These are phyloP conservation scores for Drosophila gunungcola DNA, from an alignment of 1,140 invertebrate genomes.

Conservation along the genomic window DNA sequence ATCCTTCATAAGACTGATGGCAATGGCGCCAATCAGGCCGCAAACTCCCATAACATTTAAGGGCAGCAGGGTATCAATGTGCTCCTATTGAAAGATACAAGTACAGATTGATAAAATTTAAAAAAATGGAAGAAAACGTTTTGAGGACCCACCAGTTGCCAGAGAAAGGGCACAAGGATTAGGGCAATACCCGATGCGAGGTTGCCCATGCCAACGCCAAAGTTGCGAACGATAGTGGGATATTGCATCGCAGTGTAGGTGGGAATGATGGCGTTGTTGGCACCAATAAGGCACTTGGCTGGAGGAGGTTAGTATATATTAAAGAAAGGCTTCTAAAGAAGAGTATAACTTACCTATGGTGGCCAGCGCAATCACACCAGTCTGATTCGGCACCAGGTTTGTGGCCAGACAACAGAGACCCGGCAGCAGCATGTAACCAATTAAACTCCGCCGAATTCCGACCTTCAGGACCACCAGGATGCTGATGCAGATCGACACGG, in stretches of 20 bases:
- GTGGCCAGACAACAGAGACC: slow-evolving; percentile 88
- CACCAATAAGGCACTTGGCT: slow-evolving; percentile 89
- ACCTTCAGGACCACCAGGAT: slow-evolving; percentile 89
- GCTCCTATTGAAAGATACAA: slow-evolving; percentile 54
- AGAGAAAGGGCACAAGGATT: slow-evolving; percentile 89
- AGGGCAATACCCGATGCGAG: slow-evolving; percentile 89
- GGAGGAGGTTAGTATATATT: not conserved
- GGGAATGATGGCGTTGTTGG: slow-evolving; percentile 89
- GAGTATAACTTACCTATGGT: slow-evolving; percentile 85
- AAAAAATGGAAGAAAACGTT: not conserved
- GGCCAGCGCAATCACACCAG: slow-evolving; percentile 85
- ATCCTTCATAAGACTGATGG: slow-evolving; percentile 86
- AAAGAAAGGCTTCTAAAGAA: not conserved
- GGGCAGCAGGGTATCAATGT: slow-evolving; percentile 86
- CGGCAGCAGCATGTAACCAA: slow-evolving; percentile 87
- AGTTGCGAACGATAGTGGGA: slow-evolving; percentile 89
- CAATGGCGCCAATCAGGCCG: slow-evolving; percentile 87
- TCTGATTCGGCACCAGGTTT: slow-evolving; percentile 85
- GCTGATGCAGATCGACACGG: slow-evolving; percentile 89
- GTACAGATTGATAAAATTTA: not conserved
- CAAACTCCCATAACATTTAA: slow-evolving; percentile 87
- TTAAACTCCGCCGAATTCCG: slow-evolving; percentile 88
- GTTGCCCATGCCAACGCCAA: slow-evolving; percentile 90
- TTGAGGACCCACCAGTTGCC: slow-evolving; percentile 87
- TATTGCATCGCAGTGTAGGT: slow-evolving; percentile 90